Base-by-base conservation (phyloP, 2,113 vertebrate genomes). In the Bujurquina vittata region DNA sequence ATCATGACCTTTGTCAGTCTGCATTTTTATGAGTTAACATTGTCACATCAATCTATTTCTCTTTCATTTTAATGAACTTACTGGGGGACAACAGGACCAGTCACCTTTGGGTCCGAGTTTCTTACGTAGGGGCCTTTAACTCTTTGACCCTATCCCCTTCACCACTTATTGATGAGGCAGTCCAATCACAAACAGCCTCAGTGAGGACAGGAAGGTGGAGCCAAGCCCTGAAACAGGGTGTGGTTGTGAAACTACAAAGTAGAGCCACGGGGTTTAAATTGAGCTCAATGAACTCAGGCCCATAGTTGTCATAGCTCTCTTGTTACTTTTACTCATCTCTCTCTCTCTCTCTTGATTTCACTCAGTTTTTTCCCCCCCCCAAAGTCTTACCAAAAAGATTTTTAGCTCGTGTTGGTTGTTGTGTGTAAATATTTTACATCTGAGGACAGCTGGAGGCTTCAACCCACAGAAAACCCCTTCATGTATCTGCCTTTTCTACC, bases 181-280 rank as follows among this genome's bases (percentile, higher is more conserved):
- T 58, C 95, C 94, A 95, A 94, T 95, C 81, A 87, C 80, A 88
- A 74, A 69, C 78, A 60, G 60, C 55, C 79, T 35, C 46, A 49
- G 88, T 83, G 26, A 73, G 83, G 60, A 54, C 31, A 61, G 57
- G 80, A 73, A 84, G 95, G 95, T 84, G 93, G 93, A 86, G 90
- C 88, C n/a, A 74, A 49, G 67, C 79, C 75, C 59, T 90, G 93
- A 94, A 92, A 92, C 93, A 94, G 90, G 95, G 93, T 95, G 93
- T 95, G 94, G 93, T 91, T 63, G 84, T 93, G 90, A 95, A 95
- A 94, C 94, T 69, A 78, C 74, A 80, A 75, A 91, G 90, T 84
- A 92, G 77, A 89, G 75, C 67, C 56, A 57, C 31, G 59, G 57
- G 75, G 83, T 92, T 95, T 95, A 95, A 95, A 94, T 91, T 90